Conservation (phyloP, 2,888 invertebrate genomes). For the Drepanosiphum platanoidis region DNA sequence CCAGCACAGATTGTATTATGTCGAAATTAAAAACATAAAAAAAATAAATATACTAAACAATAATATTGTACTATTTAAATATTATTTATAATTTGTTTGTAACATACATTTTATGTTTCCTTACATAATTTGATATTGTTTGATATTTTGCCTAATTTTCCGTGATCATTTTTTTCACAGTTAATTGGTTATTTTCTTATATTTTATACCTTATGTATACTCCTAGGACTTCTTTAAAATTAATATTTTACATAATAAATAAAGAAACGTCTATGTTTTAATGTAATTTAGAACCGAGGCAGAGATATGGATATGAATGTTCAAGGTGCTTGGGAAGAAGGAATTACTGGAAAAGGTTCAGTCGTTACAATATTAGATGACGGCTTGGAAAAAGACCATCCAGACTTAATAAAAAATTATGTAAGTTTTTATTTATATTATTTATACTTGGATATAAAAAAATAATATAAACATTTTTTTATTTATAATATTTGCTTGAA, state of each 20-base stretch:
- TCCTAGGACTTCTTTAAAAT: too few relatives aligned
- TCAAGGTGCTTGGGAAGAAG: constrained; percentile 92
- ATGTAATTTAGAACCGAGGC: constrained; percentile 79
- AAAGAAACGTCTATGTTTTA: too few relatives aligned
- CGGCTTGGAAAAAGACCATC: constrained; percentile 94
- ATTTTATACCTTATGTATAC: neutral
- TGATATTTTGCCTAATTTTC: neutral
- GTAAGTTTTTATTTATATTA: constrained; percentile 73
- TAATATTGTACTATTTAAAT: too few relatives aligned
- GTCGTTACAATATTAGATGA: constrained; percentile 98
- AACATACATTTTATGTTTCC: too few relatives aligned
- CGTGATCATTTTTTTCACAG: neutral
- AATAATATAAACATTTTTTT: too few relatives aligned
- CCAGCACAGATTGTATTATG: too few relatives aligned
- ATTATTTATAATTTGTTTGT: too few relatives aligned
- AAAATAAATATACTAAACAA: too few relatives aligned
- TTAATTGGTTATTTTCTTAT: neutral
- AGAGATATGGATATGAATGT: constrained; percentile 96
- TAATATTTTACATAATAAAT: neutral
- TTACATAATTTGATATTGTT: too few relatives aligned
- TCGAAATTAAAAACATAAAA: too few relatives aligned
- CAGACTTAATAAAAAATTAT: constrained; percentile 90
- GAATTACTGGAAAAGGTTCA: constrained; percentile 91
- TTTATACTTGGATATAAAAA: too few relatives aligned
- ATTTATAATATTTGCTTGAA: too few relatives aligned